Evolutionary conservation across 2,797 vertebrate species (phyloP), one percentile per base, ranked within the genome.

Genomic region (Parotocinclus haroldoi): DNA sequence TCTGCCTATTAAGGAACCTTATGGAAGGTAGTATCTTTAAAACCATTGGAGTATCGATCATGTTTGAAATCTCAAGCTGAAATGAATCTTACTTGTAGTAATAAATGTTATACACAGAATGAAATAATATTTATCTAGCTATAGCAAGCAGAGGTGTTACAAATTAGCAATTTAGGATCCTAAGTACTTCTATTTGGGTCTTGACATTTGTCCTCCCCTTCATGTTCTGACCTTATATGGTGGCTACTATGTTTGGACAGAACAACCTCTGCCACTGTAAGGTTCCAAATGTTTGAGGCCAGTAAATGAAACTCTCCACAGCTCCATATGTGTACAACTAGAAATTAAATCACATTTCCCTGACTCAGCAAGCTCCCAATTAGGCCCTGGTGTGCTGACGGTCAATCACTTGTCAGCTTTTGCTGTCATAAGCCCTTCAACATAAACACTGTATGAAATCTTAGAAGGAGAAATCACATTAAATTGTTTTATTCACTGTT

Each of bases 221-320:
- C 71, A 61, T 73, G 79, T 72, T 14, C 74, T 79, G 51, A 67
- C 88, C 88, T 82, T 86, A 89, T 82, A 90, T 83, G 89, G 89
- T 68, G 66, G 68, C 54, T 74, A 76, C 87, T 89, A 90, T 89
- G 87, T 82, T 87, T 79, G 83, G 87, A 88, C 69, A 71, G 70
- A 75, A 48, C 75, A 79, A 77, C 78, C 83, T 75, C 82, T 77
- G 78, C 75, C 66, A 50, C 81, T 72, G 66, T 68, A 81, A 45
- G 68, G 56, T 66, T 81, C 76, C 56, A 56, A 66, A 72, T 66
- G 63, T 74, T 66, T 74, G 75, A 73, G 42, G 74, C 52, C 75
- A 85, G 83, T 90, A 87, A 89, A 91, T 89, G 81, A 80, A 81
- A 85, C 27, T 66, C 60, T 62, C 73, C 18, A 61, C 63, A 60